Evolutionary conservation across 2,113 vertebrate genomes (phyloP).

Genomic region (Rattus norvegicus): DNA sequence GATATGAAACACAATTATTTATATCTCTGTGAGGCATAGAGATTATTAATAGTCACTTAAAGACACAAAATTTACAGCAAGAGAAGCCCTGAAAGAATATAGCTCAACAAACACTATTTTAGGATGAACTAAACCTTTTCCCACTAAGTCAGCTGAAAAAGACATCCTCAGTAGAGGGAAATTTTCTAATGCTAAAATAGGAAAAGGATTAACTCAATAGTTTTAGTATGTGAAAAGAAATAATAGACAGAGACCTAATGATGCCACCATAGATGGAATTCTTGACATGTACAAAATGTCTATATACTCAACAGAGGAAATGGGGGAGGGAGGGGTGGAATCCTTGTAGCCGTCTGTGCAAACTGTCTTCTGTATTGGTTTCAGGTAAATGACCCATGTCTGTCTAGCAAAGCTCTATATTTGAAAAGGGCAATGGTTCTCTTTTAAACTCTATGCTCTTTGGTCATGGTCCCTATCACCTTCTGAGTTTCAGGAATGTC

Average conservation of each 20-base stretch:
- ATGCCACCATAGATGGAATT: background rate
- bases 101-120: conserved; percentile 10
- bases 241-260: conserved; percentile 21
- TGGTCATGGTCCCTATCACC: background rate
- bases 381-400: background rate
- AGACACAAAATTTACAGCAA: background rate
- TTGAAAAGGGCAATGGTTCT: background rate
- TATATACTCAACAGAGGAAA: conserved; percentile 7
- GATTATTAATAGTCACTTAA: conserved; percentile 5
- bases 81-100: background rate
- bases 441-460: background rate
- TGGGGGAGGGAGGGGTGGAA: accelerated
- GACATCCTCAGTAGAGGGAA: background rate
- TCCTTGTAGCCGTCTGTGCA: background rate
- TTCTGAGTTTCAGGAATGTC: background rate
- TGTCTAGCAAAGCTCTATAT: background rate
- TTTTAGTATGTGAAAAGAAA: background rate
- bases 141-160: conserved; percentile 51
- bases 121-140: conserved; percentile 24
- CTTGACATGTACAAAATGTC: background rate
- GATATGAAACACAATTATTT: background rate
- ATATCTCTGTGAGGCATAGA: background rate
- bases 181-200: conserved; percentile 30
- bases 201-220: conserved; percentile 23
- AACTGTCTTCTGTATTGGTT: background rate